Conservation (phyloP, 2,113 vertebrate genomes). For the Gallinago media region DNA sequence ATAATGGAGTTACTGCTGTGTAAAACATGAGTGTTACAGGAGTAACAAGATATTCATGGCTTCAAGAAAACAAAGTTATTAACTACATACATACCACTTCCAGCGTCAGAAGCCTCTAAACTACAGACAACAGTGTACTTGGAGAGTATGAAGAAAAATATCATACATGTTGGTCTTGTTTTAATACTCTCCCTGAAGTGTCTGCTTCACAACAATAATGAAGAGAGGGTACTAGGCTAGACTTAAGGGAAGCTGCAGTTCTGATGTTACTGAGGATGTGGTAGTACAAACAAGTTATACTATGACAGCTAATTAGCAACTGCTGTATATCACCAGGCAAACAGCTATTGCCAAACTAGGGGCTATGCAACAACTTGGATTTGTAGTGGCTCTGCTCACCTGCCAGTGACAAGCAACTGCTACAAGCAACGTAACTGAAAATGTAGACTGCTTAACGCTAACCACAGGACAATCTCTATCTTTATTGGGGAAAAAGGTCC, state of each 20-base stretch:
- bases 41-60: neutral
- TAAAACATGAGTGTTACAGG: accelerated
- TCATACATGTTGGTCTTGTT: neutral
- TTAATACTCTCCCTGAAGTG: neutral
- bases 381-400: neutral
- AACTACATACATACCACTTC: neutral
- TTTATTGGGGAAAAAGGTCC: neutral
- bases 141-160: neutral
- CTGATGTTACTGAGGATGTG: neutral
- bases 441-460: neutral
- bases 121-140: neutral
- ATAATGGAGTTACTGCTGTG: neutral
- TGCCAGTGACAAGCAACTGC: neutral
- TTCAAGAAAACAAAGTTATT: neutral
- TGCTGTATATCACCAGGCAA: neutral
- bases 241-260: neutral
- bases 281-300: neutral
- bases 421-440: neutral
- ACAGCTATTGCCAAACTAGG: neutral
- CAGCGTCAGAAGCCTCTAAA: neutral
- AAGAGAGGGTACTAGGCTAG: neutral
- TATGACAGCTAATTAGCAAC: neutral
- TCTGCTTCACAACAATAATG: neutral
- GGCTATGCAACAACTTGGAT: neutral
- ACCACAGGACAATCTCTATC: neutral